These are phyloP conservation scores for Cyprinodon variegatus DNA, from an alignment of 2,113 vertebrate species.

Conservation along the genomic window DNA sequence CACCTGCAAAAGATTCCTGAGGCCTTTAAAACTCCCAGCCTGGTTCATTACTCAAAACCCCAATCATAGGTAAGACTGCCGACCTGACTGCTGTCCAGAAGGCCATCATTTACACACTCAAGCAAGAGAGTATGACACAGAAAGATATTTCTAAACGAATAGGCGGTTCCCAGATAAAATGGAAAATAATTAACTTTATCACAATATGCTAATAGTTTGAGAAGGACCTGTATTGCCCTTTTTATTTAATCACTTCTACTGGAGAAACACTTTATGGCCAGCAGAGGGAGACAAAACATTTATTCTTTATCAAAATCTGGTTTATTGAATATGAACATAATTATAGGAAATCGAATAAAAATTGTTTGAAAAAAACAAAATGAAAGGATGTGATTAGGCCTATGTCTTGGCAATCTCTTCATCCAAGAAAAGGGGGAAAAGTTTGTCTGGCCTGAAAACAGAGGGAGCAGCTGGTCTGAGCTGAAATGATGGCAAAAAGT, in stretches of 20 bases:
- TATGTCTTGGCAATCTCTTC: background rate
- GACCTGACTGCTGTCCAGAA: no score
- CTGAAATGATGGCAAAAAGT: constrained; percentile 57
- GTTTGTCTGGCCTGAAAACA: constrained; percentile 37
- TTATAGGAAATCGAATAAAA: background rate
- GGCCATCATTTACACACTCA: no score
- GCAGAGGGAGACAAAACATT: constrained; percentile 56
- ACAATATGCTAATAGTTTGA: no score
- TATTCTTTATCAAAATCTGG: background rate
- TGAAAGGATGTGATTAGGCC: constrained; percentile 8
- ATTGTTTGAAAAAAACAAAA: constrained; percentile 9
- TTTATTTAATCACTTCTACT: background rate
- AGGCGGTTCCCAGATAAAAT: no score
- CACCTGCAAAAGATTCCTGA: no score
- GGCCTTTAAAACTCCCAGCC: no score
- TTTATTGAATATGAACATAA: constrained; percentile 4
- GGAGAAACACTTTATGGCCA: constrained; percentile 33
- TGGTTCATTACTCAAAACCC: no score
- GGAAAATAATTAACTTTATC: no score
- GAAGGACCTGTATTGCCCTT: background rate
- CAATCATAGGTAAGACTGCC: no score
- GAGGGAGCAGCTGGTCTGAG: constrained; percentile 59
- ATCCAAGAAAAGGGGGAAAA: constrained; percentile 7
- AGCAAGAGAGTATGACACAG: no score
- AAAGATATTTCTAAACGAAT: no score